Conservation (phyloP, 2,797 vertebrate species). For the Lophotriccus pileatus region DNA sequence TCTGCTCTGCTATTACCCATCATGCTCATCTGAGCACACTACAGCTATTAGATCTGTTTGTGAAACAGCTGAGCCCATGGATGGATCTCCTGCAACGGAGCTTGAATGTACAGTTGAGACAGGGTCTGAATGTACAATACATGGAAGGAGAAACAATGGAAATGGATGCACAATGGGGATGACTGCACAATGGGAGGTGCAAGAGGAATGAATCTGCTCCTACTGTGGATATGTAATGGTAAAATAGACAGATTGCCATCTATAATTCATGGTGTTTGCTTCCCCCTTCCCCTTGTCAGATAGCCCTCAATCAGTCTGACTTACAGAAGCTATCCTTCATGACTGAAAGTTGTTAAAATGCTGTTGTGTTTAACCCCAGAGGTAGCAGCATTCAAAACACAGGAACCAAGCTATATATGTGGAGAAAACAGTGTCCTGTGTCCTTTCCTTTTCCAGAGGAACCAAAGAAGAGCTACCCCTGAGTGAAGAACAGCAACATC, state of each 20-base stretch:
- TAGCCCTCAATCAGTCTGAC: slow-evolving; percentile 55
- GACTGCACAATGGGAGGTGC: background rate
- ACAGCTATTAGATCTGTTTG: slow-evolving; percentile 69
- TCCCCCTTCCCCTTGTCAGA: slow-evolving; percentile 42
- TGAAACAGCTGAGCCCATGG: slow-evolving; percentile 66
- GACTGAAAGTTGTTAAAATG: slow-evolving; percentile 12
- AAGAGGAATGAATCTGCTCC: slow-evolving; percentile 19
- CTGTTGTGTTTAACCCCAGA: background rate
- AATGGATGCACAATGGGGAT: background rate
- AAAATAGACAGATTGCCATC: slow-evolving; percentile 47
- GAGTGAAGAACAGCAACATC: background rate
- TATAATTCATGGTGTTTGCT: slow-evolving; percentile 54
- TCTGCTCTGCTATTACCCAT: slow-evolving; percentile 70
- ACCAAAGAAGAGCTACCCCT: background rate
- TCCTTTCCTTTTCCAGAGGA: background rate
- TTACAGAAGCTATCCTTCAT: slow-evolving; percentile 15
- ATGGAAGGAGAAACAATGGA: slow-evolving; percentile 27
- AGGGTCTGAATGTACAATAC: slow-evolving; percentile 39
- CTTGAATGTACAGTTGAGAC: slow-evolving; percentile 31
- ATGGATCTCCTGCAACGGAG: slow-evolving; percentile 45
- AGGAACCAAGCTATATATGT: background rate
- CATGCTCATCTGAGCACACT: slow-evolving; percentile 66
- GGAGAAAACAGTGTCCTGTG: background rate
- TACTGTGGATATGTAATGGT: background rate
- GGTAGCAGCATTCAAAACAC: background rate